Percentiles rank a stretch among this genome's conserved stretches.
Conservation (phyloP, 1,140 invertebrate species). For the Drosophila auraria region DNA sequence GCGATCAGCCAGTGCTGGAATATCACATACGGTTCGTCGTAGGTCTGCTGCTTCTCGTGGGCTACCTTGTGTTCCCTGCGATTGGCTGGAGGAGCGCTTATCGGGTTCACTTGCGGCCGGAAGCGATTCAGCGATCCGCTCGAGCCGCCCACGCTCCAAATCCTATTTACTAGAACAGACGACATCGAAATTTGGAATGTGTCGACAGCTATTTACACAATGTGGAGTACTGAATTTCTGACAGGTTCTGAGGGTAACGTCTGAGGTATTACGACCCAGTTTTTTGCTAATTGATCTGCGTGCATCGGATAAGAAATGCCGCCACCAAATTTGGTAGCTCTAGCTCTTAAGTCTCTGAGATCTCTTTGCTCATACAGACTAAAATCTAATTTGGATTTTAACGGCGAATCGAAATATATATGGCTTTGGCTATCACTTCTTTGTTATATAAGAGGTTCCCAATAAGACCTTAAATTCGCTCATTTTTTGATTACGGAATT, state of each 20-base stretch:
- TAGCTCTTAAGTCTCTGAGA: too few species aligned
- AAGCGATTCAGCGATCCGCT: conserved; percentile 7
- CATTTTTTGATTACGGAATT: too few species aligned
- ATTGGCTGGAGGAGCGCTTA: neutral
- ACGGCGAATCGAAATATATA: too few species aligned
- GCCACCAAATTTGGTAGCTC: too few species aligned
- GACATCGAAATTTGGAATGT: conserved; percentile 27
- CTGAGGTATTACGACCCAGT: neutral
- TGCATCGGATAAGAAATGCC: too few species aligned
- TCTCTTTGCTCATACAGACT: too few species aligned
- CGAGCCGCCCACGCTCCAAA: neutral
- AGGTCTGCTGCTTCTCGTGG: conserved; percentile 26
- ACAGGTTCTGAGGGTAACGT: neutral
- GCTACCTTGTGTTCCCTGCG: neutral
- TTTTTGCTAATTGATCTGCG: too few species aligned
- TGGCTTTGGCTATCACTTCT: too few species aligned
- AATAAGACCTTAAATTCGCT: too few species aligned
- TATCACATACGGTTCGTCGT: conserved; percentile 56
- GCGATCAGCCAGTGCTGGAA: conserved; percentile 50
- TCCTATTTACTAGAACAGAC: conserved; percentile 11
- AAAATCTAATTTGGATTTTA: too few species aligned
- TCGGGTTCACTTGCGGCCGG: neutral
- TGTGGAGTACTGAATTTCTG: neutral
- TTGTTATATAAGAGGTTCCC: too few species aligned
- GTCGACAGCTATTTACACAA: too few species aligned